Evolutionary conservation across 2,797 vertebrate species (phyloP).

Genomic region (Neosilurus hyrtlii): DNA sequence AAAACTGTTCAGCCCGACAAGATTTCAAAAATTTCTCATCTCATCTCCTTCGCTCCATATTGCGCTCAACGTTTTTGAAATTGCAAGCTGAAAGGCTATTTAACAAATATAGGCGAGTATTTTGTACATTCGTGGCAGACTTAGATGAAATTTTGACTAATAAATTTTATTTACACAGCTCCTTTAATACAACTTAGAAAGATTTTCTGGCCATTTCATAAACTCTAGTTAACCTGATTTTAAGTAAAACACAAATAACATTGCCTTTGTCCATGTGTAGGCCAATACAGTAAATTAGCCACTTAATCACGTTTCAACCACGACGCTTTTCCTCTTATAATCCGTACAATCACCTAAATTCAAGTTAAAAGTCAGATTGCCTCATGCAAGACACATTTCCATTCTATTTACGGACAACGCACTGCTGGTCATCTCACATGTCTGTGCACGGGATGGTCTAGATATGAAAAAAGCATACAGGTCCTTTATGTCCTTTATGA

Average conservation of each 20-base stretch:
- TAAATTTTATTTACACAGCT: no score
- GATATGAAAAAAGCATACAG: conserved; percentile 53
- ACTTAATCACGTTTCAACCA: neutral
- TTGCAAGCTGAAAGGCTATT: no score
- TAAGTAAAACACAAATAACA: no score
- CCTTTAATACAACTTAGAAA: neutral
- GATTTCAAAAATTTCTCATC: no score
- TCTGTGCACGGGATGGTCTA: neutral
- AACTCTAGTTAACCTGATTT: no score
- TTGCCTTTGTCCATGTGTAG: neutral
- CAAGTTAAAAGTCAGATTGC: neutral
- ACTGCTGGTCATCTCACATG: conserved; percentile 16
- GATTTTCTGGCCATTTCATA: neutral
- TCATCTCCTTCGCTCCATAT: no score
- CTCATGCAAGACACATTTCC: conserved; percentile 21
- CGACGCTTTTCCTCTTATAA: neutral
- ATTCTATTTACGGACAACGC: conserved; percentile 35
- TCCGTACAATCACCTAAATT: neutral
- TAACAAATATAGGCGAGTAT: no score
- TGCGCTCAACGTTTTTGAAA: no score
- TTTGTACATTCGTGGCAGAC: no score
- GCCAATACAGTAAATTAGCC: neutral
- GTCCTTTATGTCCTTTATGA: conserved; percentile 33
- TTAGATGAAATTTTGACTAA: no score
- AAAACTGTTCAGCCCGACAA: no score